phyloP scores from a whole-genome alignment of 2,888 invertebrate species.

The Seira musarum region DNA sequence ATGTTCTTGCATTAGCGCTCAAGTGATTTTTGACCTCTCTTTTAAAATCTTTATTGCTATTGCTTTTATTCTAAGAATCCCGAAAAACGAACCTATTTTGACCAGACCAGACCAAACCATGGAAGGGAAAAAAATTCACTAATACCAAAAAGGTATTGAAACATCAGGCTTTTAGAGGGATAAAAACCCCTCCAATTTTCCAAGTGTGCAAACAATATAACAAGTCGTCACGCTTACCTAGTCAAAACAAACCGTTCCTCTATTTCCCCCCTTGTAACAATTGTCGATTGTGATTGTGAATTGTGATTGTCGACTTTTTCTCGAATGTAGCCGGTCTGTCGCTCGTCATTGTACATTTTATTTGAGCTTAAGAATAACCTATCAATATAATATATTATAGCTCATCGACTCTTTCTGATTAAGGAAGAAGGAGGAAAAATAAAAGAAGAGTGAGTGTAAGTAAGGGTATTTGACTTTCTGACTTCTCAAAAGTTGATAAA shows the following conservation, averaged over 20 bases:
- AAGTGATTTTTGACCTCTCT: conserved; percentile 53
- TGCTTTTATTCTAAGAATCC: too few species aligned
- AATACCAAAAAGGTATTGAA: too few species aligned
- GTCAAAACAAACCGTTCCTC: conserved; percentile 67
- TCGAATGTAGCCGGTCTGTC: conserved; percentile 50
- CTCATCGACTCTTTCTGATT: conserved; percentile 33
- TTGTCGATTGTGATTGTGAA: conserved; percentile 31
- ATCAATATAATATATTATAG: conserved; percentile 25
- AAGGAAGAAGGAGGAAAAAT: too few species aligned
- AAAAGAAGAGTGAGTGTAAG: too few species aligned
- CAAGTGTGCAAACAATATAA: conserved; percentile 43
- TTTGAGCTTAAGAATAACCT: conserved; percentile 12
- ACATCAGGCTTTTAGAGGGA: background rate
- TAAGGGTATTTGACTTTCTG: too few species aligned
- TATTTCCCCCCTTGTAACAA: conserved; percentile 21
- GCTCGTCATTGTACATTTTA: conserved; percentile 40
- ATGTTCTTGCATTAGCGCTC: conserved; percentile 35
- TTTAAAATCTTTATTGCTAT: conserved; percentile 8
- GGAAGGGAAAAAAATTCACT: too few species aligned
- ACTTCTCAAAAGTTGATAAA: too few species aligned
- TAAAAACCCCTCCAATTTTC: conserved; percentile 19
- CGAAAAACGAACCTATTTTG: too few species aligned
- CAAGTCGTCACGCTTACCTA: conserved; percentile 67
- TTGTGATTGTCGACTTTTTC: conserved; percentile 35
- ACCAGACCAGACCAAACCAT: too few species aligned